phyloP scores from a whole-genome alignment of 1,140 invertebrate genomes.

The Cheumatopsyche charites region DNA sequence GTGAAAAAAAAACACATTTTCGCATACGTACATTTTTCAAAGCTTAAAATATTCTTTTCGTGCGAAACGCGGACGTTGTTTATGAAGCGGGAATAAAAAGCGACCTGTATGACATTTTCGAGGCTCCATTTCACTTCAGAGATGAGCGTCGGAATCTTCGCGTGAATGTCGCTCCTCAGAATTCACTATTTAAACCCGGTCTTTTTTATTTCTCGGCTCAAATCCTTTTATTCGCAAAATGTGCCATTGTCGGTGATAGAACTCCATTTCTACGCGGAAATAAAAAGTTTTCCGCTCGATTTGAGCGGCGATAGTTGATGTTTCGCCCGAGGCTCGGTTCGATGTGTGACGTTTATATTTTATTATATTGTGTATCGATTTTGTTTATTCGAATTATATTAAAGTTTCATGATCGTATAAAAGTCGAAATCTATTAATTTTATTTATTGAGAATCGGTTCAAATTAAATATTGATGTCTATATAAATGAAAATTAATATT shows the following conservation, averaged over 20 bases:
- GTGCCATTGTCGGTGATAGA: background rate
- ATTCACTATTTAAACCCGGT: conserved; percentile 14
- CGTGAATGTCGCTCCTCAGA: background rate
- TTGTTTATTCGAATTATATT: no score
- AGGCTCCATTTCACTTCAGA: background rate
- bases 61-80: background rate
- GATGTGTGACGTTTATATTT: no score
- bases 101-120: conserved; percentile 12
- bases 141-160: conserved; percentile 9
- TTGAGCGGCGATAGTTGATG: no score
- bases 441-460: no score
- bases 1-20: no score
- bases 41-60: conserved; percentile 6
- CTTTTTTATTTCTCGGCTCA: background rate
- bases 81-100: background rate
- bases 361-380: no score
- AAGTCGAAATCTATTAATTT: no score
- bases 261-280: background rate
- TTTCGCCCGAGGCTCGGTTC: no score
- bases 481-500: no score
- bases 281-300: no score
- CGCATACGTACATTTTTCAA: background rate
- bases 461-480: no score
- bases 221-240: conserved; percentile 16
- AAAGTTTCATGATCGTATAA: no score